Conservation (phyloP, 2,797 vertebrate genomes). For the Artibeus lituratus region DNA sequence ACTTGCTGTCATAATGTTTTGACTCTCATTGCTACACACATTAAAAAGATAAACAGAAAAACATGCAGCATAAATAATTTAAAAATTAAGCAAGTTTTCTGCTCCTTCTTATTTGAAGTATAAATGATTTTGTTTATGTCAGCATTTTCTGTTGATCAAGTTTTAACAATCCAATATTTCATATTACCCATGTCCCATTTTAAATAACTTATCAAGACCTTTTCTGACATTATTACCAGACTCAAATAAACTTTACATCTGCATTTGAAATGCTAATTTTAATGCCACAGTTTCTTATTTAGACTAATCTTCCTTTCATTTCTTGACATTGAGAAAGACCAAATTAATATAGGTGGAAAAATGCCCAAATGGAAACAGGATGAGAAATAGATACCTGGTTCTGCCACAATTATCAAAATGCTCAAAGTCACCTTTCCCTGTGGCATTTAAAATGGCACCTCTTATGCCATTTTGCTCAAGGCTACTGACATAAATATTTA, state of each 20-base stretch:
- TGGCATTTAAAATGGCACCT: conserved; percentile 18
- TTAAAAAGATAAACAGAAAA: neutral
- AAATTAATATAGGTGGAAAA: conserved; percentile 50
- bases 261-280: conserved; percentile 51
- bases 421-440: neutral
- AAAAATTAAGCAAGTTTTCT: neutral
- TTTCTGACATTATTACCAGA: conserved; percentile 63
- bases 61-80: neutral
- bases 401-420: conserved; percentile 14
- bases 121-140: neutral
- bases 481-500: neutral
- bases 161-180: conserved; percentile 63
- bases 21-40: neutral
- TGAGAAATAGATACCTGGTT: conserved; percentile 51
- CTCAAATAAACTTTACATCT: conserved; percentile 55
- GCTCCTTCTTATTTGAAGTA: neutral
- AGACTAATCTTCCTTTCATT: conserved; percentile 45
- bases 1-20: neutral
- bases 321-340: conserved; percentile 59
- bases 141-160: conserved; percentile 63
- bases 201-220: conserved; percentile 72
- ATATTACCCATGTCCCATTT: conserved; percentile 70
- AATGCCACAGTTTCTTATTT: conserved; percentile 45
- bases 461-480: neutral
- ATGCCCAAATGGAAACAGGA: conserved; percentile 21